Base-by-base conservation (phyloP, 2,888 invertebrate genomes). In the Hydropsyche betteni region DNA sequence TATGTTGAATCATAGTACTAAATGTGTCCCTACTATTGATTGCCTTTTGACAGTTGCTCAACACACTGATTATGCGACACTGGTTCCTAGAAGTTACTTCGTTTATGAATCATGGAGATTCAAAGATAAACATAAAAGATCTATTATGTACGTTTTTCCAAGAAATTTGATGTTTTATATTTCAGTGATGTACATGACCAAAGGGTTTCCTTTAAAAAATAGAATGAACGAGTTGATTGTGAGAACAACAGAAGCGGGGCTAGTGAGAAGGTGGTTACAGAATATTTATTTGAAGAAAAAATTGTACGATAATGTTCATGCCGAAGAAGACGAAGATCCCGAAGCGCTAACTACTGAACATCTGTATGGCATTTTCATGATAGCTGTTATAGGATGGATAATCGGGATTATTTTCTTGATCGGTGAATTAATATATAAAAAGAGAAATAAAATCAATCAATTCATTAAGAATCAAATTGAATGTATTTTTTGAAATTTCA, bases 101-200 rank as follows among this genome's bases (percentile, higher is more conserved):
- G 51, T 7, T 4, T 71, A 71, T n/a, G 71, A 71, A 6, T 52
- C 71, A n/a, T 52, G 71, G 55, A 51, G 33, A 36, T 71, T 71
- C 51, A 51, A 53, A 14, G 53, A 71, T 34, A 14, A 53, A 1
- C 36, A 16, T 36, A 53, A 53, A 14, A 2, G 24, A 10, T n/a
- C 53, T n/a, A 24, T n/a, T 3, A 7, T 71, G 52, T 71, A 71
- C 14, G 53, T 24, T 12, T 71, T 71, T 36, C 24, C 16, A 0
- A 10, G n/a, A 0, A 53, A 51, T 2, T 33, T 71, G 14, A 53
- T 71, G 52, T 16, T 16, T 24, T 71, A 71, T 33, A 71, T 71
- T 24, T 6, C 71, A 10, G 71, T 71, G 4, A 71, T 71, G 71
- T 71, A 71, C 71, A 71, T 71, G 71, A 36, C 53, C 2, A 71